Evolutionary conservation across 2,797 vertebrate species (phyloP).

Genomic region (Gymnothorax javanicus): DNA sequence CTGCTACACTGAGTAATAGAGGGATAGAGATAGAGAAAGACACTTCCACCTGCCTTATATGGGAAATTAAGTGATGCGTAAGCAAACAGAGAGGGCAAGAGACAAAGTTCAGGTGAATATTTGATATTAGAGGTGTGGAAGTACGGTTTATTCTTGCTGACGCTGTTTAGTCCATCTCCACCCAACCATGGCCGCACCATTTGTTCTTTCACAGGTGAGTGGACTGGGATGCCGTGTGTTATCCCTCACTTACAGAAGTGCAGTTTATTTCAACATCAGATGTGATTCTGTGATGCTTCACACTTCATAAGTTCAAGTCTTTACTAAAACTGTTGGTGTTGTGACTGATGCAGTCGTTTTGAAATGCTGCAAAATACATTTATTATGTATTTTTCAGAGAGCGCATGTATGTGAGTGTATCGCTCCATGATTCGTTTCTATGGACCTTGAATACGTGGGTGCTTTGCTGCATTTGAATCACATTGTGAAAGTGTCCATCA

Average conservation of each 20-base stretch:
- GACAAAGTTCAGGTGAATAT: slow-evolving; percentile 56
- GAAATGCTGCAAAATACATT: not conserved
- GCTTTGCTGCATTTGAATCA: not conserved
- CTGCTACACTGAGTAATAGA: not conserved
- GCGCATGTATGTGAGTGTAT: not conserved
- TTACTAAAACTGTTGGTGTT: too few relatives aligned
- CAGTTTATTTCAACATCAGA: not conserved
- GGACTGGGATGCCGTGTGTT: not conserved
- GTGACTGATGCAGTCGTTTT: too few relatives aligned
- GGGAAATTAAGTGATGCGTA: slow-evolving; percentile 43
- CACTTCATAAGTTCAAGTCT: not conserved
- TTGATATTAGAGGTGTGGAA: slow-evolving; percentile 31
- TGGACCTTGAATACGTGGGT: too few relatives aligned
- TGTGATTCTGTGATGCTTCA: not conserved
- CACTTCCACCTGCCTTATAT: slow-evolving; percentile 54
- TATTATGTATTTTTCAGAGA: not conserved
- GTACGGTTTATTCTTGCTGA: slow-evolving; percentile 31
- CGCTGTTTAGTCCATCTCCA: slow-evolving; percentile 38
- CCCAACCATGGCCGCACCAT: slow-evolving; percentile 10
- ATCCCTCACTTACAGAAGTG: not conserved
- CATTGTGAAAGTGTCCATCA: not conserved
- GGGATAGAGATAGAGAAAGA: slow-evolving; percentile 46
- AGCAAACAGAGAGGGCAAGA: slow-evolving; percentile 37
- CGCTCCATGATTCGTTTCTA: not conserved
- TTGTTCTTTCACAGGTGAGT: slow-evolving; percentile 49